A percentile compares a stretch with the other conserved stretches of the same genome.
These are phyloP conservation scores for Euplexia lucipara DNA, from an alignment of 2,888 invertebrate species.

Conservation along the genomic window DNA sequence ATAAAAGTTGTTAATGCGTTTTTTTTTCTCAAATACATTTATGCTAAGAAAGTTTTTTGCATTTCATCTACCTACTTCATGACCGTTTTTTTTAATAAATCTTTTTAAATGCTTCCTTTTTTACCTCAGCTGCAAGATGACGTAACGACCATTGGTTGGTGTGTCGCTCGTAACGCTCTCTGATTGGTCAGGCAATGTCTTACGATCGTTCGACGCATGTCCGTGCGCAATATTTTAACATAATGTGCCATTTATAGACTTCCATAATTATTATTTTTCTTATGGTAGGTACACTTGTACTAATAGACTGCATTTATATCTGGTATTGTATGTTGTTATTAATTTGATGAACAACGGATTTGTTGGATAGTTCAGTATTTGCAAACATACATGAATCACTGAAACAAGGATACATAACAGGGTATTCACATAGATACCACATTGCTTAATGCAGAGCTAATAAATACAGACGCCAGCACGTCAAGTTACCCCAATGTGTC, in stretches of 20 bases:
- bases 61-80: neutral
- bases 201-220: constrained; percentile 64
- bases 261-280: constrained; percentile 26
- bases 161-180: constrained; percentile 48
- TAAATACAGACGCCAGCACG: too few relatives aligned
- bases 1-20: neutral
- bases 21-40: neutral
- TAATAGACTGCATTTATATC: neutral
- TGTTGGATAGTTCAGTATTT: too few relatives aligned
- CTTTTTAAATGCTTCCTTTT: constrained; percentile 5
- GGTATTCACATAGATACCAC: too few relatives aligned
- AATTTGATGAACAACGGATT: too few relatives aligned
- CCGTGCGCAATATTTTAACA: constrained; percentile 47
- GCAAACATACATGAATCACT: too few relatives aligned
- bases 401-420: neutral
- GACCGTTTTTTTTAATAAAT: neutral
- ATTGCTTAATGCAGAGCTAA: neutral
- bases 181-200: constrained; percentile 71
- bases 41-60: neutral
- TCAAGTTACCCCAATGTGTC: too few relatives aligned
- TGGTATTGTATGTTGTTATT: neutral
- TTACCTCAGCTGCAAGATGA: constrained; percentile 34
- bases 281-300: neutral
- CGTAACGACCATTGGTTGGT: constrained; percentile 53
- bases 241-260: constrained; percentile 46